Percentiles rank a stretch among this genome's conserved stretches.
phyloP scores from a whole-genome alignment of 2,113 vertebrate genomes.

The Jaculus jaculus region DNA sequence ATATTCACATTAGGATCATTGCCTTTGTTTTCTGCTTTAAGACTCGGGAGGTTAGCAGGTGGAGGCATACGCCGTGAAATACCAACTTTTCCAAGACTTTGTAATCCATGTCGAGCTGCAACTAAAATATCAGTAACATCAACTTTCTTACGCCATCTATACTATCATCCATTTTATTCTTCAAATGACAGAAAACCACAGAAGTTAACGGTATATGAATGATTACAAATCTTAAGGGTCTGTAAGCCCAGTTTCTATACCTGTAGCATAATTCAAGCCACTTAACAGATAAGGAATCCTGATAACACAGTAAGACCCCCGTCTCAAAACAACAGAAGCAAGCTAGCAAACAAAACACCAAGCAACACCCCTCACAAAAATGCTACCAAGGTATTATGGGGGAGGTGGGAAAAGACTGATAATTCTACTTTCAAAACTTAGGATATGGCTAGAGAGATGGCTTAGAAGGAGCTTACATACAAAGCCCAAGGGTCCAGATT shows the following conservation, averaged over 20 bases:
- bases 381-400: neutral
- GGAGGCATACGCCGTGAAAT: constrained; percentile 98
- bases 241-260: constrained; percentile 13
- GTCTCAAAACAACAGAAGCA: neutral
- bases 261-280: neutral
- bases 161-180: constrained; percentile 29
- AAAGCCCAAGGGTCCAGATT: too few species aligned
- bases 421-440: constrained; percentile 6
- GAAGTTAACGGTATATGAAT: neutral
- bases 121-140: constrained; percentile 86
- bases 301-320: neutral
- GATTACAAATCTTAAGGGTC: constrained; percentile 31
- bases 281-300: neutral
- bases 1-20: constrained; percentile 99
- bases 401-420: neutral
- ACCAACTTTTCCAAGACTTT: constrained; percentile 99
- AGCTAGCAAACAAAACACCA: neutral
- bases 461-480: too few species aligned
- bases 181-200: neutral
- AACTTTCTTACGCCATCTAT: constrained; percentile 66
- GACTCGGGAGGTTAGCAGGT: constrained; percentile 97
- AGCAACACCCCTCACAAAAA: neutral
- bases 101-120: constrained; percentile 98
- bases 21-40: constrained; percentile 99
- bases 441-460: neutral